Percentiles rank a stretch among this genome's conserved stretches.
These are phyloP conservation scores for Gymnosoma rotundatum DNA, from an alignment of 2,888 invertebrate species.

Conservation along the genomic window DNA sequence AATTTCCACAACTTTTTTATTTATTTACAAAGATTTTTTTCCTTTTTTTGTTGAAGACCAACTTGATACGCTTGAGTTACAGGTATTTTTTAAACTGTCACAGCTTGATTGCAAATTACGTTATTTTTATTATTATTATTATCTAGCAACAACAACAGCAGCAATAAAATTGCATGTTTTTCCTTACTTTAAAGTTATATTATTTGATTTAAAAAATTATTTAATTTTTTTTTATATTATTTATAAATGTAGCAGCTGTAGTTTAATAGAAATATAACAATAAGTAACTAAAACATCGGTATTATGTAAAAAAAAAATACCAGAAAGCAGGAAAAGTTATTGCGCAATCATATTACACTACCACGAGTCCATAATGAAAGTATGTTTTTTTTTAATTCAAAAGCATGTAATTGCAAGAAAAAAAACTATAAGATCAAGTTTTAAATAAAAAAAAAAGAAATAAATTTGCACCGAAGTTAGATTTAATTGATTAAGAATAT, in stretches of 20 bases:
- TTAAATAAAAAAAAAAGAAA: no score
- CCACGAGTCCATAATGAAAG: constrained; percentile 33
- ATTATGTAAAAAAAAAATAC: constrained; percentile 1
- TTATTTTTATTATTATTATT: constrained; percentile 14
- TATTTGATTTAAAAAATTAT: constrained; percentile 41
- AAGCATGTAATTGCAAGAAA: constrained; percentile 1
- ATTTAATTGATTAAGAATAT: no score
- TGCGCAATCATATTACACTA: constrained; percentile 22
- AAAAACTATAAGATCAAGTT: background rate
- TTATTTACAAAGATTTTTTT: background rate
- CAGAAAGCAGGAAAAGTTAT: constrained; percentile 51
- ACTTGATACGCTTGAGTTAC: constrained; percentile 57
- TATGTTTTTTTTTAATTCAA: background rate
- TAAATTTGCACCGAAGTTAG: no score
- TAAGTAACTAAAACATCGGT: constrained; percentile 36
- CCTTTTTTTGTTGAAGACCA: constrained; percentile 1
- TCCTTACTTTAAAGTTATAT: constrained; percentile 13
- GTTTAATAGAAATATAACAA: constrained; percentile 26
- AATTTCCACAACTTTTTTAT: background rate
- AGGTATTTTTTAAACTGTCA: constrained; percentile 51
- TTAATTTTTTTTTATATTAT: constrained; percentile 40
- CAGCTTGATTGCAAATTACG: constrained; percentile 61
- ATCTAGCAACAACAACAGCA: constrained; percentile 1
- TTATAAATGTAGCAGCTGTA: constrained; percentile 7
- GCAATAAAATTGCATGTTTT: constrained; percentile 9